Evolutionary conservation across 2,113 vertebrate genomes (phyloP), one percentile per base, ranked within the genome.

Genomic region (Ciconia stormi): DNA sequence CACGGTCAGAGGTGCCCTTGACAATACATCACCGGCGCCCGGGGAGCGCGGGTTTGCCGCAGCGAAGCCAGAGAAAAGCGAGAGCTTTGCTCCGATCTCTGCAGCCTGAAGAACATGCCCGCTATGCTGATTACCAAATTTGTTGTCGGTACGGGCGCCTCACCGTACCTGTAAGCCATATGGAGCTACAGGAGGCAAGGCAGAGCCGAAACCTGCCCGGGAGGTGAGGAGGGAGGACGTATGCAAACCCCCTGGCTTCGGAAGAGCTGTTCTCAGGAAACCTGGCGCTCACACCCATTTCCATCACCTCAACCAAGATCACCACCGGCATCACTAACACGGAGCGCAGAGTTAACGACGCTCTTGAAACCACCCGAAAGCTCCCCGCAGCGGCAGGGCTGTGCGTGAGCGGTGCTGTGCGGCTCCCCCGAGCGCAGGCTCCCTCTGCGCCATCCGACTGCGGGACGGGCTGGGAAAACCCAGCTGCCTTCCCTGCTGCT

Each of bases 81-180:
- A 23, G 44, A 9, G 25, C 34, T 80, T 40, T 40, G 22, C 62
- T 67, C 34, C 0, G 0, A 15, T 27, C 12, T 17, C 52, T 65
- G 50, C 63, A 53, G 77, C 56, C 63, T 17, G 32, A 32, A 36
- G 44, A 40, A 66, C 25, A 1, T 2, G 17, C n/a, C 29, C 1
- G 1, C n/a, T 16, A 1, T 2, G 9, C 38, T 7, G 16, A 8
- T 52, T 5, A 6, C 42, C 12, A 34, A 47, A 34, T 21, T 23
- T 18, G 44, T 34, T 34, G 16, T 40, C 2, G 0, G 42, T 19
- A 21, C 2, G 2, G 36, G 36, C 59, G 42, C 30, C 50, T 30
- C 18, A 20, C 42, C 2, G 2, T 18, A 25, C 16, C 80, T 2
- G 3, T 13, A 17, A 59, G 52, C 46, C 36, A 4, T 1, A 1